Base-by-base conservation (phyloP, 2,797 vertebrate genomes). In the Orientallactaga sibirica region DNA sequence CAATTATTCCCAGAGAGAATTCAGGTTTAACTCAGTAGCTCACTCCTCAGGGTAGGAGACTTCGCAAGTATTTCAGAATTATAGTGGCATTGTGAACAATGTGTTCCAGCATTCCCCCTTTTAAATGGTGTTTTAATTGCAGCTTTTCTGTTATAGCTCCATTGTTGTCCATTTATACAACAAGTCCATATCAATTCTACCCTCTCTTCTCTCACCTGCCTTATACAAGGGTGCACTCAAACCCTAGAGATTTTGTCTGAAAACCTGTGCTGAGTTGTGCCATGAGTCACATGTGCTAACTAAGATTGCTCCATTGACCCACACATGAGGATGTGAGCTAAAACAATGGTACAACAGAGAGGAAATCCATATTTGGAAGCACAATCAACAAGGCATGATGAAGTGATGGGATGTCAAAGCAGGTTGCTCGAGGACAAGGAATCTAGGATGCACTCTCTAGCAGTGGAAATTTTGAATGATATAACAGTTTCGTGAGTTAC, bases 1-100 rank as follows among this genome's bases (percentile, higher is more conserved):
- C 2, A 64, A 52, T 83, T 77, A 70, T 90, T 83, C 77, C 24
- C n/a, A 43, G 58, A 76, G 41, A 70, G 29, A 96, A 74, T 85
- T 58, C 77, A 93, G 90, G 22, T 84, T 58, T 85, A 93, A 84
- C 62, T 43, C 62, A 52, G 20, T 43, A 83, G 85, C 9, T 27
- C 37, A 55, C 11, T 84, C 1, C 19, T 16, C 29, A 91, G 41
- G 6, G 14, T 29, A 22, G 68, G 33, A 19, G 9, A 52, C 29
- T 48, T 68, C 3, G 9, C 19, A 55, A 82, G 43, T 14, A 75
- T 29, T 91, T 79, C 43, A 75, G 88, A 81, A 85, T 37, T 66
- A 5, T 41, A 16, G 12, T n/a, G 22, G 27, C 25, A 16, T 24
- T 52, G n/a, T 52, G 37, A 68, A 77, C 25, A 37, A 3, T 18